Base-by-base conservation (phyloP, 1,140 invertebrate species). In the Drosophila grimshawi region DNA sequence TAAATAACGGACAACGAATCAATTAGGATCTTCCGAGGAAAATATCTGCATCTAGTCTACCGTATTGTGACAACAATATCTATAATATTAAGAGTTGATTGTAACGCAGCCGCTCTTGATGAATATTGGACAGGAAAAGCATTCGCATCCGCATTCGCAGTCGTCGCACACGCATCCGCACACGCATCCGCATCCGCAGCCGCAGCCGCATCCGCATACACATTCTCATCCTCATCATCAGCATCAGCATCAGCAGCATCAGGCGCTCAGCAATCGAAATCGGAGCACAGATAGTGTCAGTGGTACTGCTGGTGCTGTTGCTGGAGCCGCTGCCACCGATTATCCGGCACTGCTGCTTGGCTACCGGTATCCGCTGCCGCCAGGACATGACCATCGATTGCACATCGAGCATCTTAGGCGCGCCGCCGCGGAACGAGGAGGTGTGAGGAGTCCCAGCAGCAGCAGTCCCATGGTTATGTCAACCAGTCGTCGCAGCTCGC, bases 401-500 rank as follows among this genome's bases (percentile, higher is more conserved):
- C 53, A 30, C 11, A 27, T 27, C 51, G 60, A 72, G n/a, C 37
- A 60, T 7, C 66, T 7, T 43, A 59, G 37, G 62, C 66, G 29
- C 46, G 19, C 63, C 27, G 52, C 41, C 7, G 51, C 56, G 51
- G 53, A 64, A 35, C 70, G 45, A 37, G 60, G 10, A 41, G 60
- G 19, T 19, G 19, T 74, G 65, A 69, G 52, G 2, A 69, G 53
- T 46, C 39, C 41, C 55, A 66, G 62, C 70, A 55, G 51, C 75
- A 55, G 51, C 75, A 43, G 65, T 51, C 19, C 46, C 72, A 92
- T 92, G 94, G 94, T 94, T 93, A 95, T 95, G 94, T 95, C 95
- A 93, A 94, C 95, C 69, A 95, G 94, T 92, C 93, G 94, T 83
- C 94, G 94, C 92, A 94, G 94, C 82, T 95, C 95, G 80, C 94